These are phyloP conservation scores for Hepsetus odoe DNA, from an alignment of 2,113 vertebrate species.

Conservation along the genomic window DNA sequence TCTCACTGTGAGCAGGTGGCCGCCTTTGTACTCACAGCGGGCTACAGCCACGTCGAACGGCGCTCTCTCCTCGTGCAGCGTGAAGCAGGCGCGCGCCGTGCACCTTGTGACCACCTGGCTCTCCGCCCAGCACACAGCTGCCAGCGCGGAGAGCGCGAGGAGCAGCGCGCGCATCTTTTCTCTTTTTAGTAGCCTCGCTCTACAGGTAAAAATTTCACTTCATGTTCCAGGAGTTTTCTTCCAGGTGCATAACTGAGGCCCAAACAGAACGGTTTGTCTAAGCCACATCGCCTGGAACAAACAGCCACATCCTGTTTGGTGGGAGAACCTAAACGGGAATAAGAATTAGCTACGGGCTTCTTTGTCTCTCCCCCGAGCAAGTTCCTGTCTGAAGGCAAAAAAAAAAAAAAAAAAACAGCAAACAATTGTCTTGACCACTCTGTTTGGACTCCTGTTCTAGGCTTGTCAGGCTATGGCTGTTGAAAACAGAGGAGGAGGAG, in stretches of 20 bases:
- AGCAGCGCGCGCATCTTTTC: conserved; percentile 60
- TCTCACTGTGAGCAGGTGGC: conserved; percentile 70
- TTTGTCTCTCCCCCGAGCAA: conserved; percentile 53
- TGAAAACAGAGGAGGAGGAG: neutral
- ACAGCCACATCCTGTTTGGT: conserved; percentile 71
- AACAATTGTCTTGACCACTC: conserved; percentile 65
- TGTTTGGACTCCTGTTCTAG: conserved; percentile 73
- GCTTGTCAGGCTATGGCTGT: conserved; percentile 62
- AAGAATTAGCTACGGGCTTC: conserved; percentile 51
- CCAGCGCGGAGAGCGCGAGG: conserved; percentile 53
- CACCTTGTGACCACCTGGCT: conserved; percentile 61
- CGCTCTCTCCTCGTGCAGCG: conserved; percentile 55
- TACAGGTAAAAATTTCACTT: conserved; percentile 9
- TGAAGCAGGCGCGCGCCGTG: conserved; percentile 66
- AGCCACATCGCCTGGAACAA: conserved; percentile 27
- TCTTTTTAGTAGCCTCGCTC: neutral
- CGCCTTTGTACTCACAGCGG: conserved; percentile 67
- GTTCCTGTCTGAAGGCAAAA: conserved; percentile 64
- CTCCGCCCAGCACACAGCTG: conserved; percentile 25
- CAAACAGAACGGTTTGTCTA: conserved; percentile 45
- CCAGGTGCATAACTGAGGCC: neutral
- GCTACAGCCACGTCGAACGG: conserved; percentile 43
- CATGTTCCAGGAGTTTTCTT: neutral
- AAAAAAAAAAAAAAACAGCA: conserved; percentile 33
- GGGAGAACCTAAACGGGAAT: conserved; percentile 67